These are phyloP conservation scores for Metellina segmentata DNA, from an alignment of 2,888 invertebrate species.

Conservation along the genomic window DNA sequence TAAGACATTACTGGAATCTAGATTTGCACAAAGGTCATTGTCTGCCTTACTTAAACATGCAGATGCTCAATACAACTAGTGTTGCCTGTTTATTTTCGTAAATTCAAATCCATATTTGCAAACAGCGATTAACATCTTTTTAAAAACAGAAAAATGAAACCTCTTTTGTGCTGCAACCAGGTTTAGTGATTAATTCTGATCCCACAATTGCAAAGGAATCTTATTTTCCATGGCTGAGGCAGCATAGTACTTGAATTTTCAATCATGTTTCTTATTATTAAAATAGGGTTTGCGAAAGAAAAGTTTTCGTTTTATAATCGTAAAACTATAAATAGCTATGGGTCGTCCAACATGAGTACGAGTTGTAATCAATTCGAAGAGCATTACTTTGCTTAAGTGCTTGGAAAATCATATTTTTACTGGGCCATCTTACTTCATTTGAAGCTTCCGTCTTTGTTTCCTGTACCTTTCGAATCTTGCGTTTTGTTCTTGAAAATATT, in stretches of 20 bases:
- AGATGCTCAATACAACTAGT: background rate
- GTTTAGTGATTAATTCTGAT: slow-evolving; percentile 60
- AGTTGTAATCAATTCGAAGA: background rate
- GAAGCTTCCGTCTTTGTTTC: background rate
- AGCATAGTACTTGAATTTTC: slow-evolving; percentile 65
- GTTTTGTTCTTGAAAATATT: background rate
- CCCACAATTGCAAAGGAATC: background rate
- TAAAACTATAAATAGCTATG: background rate
- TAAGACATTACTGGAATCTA: too few relatives aligned
- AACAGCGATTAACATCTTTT: too few relatives aligned
- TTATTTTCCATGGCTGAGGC: slow-evolving; percentile 47
- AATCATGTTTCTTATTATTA: slow-evolving; percentile 37
- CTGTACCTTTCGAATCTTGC: background rate
- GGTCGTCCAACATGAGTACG: background rate
- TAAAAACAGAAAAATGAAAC: too few relatives aligned
- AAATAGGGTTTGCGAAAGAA: background rate
- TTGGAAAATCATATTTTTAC: background rate
- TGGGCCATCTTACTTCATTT: background rate
- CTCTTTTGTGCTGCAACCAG: too few relatives aligned
- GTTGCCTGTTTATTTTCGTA: background rate
- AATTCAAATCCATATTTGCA: too few relatives aligned
- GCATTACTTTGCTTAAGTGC: background rate
- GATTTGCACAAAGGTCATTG: too few relatives aligned
- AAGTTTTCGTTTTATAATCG: background rate
- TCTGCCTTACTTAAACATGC: too few relatives aligned